phyloP scores from a whole-genome alignment of 2,888 invertebrate genomes.

The Chymomyza procnemis region DNA sequence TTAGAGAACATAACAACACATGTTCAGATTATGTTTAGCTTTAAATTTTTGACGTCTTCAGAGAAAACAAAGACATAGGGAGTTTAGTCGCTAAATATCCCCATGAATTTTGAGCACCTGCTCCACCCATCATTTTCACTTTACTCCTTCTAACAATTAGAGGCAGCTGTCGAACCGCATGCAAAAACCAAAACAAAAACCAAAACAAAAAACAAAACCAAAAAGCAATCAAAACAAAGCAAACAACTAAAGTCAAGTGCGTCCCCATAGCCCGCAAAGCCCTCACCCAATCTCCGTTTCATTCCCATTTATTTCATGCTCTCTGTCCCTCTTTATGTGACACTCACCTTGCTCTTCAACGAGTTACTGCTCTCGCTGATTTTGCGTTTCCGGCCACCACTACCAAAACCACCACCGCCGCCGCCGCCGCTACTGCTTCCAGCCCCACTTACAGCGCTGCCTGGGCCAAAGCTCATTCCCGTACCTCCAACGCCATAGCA shows the following conservation, averaged over 20 bases:
- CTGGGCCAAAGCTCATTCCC: constrained; percentile 57
- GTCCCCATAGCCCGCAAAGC: not conserved
- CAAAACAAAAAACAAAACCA: constrained; percentile 41
- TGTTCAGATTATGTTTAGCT: too few species aligned
- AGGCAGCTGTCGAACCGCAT: constrained; percentile 24
- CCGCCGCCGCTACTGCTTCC: constrained; percentile 50
- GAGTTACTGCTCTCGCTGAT: constrained; percentile 77
- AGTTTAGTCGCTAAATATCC: too few species aligned
- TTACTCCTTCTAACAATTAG: constrained; percentile 10
- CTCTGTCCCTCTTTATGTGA: constrained; percentile 1
- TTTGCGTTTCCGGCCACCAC: constrained; percentile 77
- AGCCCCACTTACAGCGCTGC: constrained; percentile 44
- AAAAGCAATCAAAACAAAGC: constrained; percentile 67
- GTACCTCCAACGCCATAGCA: constrained; percentile 68
- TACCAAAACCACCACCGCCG: too few species aligned
- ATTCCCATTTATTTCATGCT: constrained; percentile 25
- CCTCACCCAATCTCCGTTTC: constrained; percentile 13
- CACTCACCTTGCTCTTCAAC: constrained; percentile 76
- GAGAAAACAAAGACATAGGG: too few species aligned
- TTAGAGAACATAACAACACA: too few species aligned
- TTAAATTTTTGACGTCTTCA: too few species aligned
- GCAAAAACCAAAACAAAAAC: constrained; percentile 32
- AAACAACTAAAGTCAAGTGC: constrained; percentile 52
- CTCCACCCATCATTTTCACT: too few species aligned
- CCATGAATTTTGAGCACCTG: too few species aligned